Evolutionary conservation across 2,797 vertebrate species (phyloP), one percentile per base, ranked within the genome.

Genomic region (Sebastes oblongus): DNA sequence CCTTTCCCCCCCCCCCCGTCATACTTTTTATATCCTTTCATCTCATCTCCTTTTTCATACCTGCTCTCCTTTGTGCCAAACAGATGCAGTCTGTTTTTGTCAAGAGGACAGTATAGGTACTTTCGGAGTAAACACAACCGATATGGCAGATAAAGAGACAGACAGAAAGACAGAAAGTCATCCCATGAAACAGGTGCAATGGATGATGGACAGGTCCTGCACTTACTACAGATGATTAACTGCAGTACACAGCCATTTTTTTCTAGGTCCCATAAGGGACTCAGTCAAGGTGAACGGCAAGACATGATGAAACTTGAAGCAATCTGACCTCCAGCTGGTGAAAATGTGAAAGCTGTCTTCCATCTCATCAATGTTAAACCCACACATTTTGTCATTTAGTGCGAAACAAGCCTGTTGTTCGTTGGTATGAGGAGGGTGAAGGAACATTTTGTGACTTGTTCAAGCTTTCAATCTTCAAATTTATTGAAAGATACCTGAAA

Each of bases 261-360:
- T 68, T 7, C 54, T 30, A 16, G 27, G 25, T 86, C 83, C 81
- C 88, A 78, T 75, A 79, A 77, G 82, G 80, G 86, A 91, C 69
- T 80, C 64, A 87, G 79, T 84, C 86, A 91, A 93, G 89, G 92
- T 91, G 90, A 94, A 92, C 39, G 14, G 81, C 82, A 88, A 90
- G 74, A 88, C 86, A 93, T 95, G 95, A 96, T 95, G 95, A 93
- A 96, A 96, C 92, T 59, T 77, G 66, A 71, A 56, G 94, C 87
- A 96, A 95, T 93, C 84, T 88, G 83, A 81, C 78, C 90, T 78
- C 82, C 85, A 92, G 18, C 89, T 82, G 50, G 71, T 59, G 78
- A 82, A 89, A 91, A 91, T 83, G 78, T 68, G 82, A 82, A 80
- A 69, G 74, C 79, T 71, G 69, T 80, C 71, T 81, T 78, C 61